Percentiles rank a stretch among this genome's conserved stretches.
Conservation (phyloP, 2,113 vertebrate species). For the Atrichornis clamosus region DNA sequence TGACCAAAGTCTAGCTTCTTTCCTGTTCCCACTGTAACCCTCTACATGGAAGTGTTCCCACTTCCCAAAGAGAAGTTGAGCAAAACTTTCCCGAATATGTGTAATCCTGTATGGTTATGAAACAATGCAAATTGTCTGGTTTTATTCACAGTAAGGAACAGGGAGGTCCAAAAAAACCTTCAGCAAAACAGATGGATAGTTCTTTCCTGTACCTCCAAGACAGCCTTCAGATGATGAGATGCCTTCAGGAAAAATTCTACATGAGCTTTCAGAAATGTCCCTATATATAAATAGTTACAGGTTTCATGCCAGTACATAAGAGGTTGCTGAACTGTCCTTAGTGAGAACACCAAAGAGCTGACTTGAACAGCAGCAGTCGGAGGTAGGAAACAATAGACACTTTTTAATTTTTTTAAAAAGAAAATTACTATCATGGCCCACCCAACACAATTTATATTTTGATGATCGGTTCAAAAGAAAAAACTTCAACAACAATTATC, state of each 20-base stretch:
- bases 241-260: not conserved
- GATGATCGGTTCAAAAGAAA: not conserved
- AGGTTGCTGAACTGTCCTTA: not conserved
- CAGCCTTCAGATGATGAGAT: not conserved
- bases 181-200: not conserved
- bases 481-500: not conserved
- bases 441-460: not conserved
- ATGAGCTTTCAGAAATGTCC: not conserved
- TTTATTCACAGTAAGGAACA: not conserved
- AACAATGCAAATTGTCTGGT: fast-evolving
- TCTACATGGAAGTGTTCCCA: too few relatives aligned
- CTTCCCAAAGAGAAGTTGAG: not conserved
- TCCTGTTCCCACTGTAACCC: not conserved
- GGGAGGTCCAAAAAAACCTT: not conserved
- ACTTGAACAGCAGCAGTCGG: not conserved
- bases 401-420: not conserved
- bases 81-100: not conserved
- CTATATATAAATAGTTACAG: not conserved
- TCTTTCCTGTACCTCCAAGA: not conserved
- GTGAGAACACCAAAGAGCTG: not conserved
- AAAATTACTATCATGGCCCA: not conserved
- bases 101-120: not conserved
- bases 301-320: not conserved
- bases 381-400: not conserved
- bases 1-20: not conserved